Evolutionary conservation across 1,140 invertebrate species (phyloP), one percentile per base, ranked within the genome.

Genomic region (Drosophila orosa): DNA sequence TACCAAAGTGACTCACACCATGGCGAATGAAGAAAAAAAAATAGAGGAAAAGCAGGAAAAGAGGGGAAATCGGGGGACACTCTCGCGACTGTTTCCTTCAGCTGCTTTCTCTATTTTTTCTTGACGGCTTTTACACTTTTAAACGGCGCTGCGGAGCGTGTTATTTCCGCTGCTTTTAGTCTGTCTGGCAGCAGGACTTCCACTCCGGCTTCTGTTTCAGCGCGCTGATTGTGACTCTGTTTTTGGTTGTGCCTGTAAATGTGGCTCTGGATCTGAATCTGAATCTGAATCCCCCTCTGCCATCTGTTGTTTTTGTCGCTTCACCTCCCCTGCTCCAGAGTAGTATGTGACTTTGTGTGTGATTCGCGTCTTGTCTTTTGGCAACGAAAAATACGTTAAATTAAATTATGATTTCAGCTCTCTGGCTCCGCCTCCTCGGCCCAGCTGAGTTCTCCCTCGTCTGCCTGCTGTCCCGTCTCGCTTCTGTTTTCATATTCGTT

Each of bases 341-440:
- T n/a, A 3, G 27, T n/a, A 6, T 67, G 45, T 66, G 39, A 56
- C 27, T 78, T 33, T 78, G 61, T 87, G 61, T 79, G 73, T 69
- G 84, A 80, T 65, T 84, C 45, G 58, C 72, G 73, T 84, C 76
- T 87, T 89, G 75, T 73, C 75, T 68, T 87, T 74, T 71, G 74
- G 69, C 79, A 68, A 73, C 57, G 76, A 74, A 89, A 89, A 89
- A 89, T 84, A 84, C 85, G 85, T 89, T 89, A 87, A 87, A 87
- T 87, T 87, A 90, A 87, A 87, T 87, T 87, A 87, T 87, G 84
- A 87, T 87, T 89, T 84, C 80, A 79, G 85, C 68, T 69, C 66
- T 37, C 58, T 42, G 57, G 55, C 63, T 27, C 35, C 60, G 13
- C 35, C 22, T 12, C 22, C 44, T 13, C 31, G 25, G 24, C n/a